These are phyloP conservation scores for Catostylus mosaicus DNA, from an alignment of 30 jellyfish, hydroid and myxozoan genomes.

Conservation along the genomic window DNA sequence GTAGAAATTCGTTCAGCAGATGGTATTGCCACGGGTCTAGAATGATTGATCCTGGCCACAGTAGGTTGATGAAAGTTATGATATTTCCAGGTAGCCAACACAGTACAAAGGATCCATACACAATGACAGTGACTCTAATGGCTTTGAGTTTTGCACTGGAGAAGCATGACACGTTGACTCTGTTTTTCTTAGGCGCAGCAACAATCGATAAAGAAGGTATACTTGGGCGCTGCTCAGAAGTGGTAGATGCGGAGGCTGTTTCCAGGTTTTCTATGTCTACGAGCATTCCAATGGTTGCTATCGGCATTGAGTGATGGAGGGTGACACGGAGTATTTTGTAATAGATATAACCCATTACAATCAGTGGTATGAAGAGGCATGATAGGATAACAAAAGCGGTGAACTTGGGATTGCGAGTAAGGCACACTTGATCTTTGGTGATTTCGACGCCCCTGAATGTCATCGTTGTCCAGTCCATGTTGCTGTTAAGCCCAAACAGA, in stretches of 20 bases:
- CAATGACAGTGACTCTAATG: constrained; percentile 17
- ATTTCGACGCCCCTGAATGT: constrained; percentile 37
- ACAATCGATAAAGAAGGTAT: not conserved
- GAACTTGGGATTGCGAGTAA: constrained; percentile 4
- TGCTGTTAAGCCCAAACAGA: constrained; percentile 51
- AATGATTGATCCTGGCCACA: constrained; percentile 27
- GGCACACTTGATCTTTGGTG: constrained; percentile 3
- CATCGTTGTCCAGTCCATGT: constrained; percentile 35
- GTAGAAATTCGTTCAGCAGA: constrained; percentile 62
- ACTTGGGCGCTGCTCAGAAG: not conserved
- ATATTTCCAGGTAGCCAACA: constrained; percentile 82
- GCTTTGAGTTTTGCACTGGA: constrained; percentile 33
- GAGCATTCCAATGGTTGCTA: constrained; percentile 24
- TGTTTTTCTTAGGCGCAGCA: not conserved
- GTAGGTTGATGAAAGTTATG: constrained; percentile 16
- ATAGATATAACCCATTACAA: constrained; percentile 68
- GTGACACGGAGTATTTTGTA: constrained; percentile 68
- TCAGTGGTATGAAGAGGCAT: constrained; percentile 63
- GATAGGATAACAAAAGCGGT: constrained; percentile 23
- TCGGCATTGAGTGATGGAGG: constrained; percentile 53
- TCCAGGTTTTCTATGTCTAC: not conserved
- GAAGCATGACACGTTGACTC: constrained; percentile 12
- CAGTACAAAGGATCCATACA: constrained; percentile 77
- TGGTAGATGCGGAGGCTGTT: not conserved
- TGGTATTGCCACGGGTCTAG: constrained; percentile 50